Evolutionary conservation across 2,888 invertebrate species (phyloP).

Genomic region (Lycia hirtaria): DNA sequence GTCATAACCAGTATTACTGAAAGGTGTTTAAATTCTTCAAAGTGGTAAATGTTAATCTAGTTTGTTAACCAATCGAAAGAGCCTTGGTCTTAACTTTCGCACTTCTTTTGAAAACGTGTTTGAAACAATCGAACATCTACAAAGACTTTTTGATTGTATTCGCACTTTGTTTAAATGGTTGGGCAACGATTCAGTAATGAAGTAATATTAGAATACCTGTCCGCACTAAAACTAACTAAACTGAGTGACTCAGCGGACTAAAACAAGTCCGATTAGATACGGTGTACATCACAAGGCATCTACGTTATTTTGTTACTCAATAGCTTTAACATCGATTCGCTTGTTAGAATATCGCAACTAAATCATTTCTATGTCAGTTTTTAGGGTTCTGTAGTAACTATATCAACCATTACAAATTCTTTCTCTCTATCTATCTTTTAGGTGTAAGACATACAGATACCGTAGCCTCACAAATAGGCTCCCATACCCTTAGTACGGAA

Average conservation of each 20-base stretch:
- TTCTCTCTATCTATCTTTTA: too few relatives aligned
- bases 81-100: conserved; percentile 10
- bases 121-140: conserved; percentile 9
- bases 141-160: conserved; percentile 5
- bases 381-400: too few relatives aligned
- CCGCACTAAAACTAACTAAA: conserved; percentile 7
- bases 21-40: not conserved
- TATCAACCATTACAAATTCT: too few relatives aligned
- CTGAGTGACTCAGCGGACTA: conserved; percentile 7
- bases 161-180: conserved; percentile 6
- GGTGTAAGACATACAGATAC: too few relatives aligned
- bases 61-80: conserved; percentile 1
- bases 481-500: too few relatives aligned
- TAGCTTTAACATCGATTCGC: too few relatives aligned
- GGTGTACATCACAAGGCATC: too few relatives aligned
- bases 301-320: too few relatives aligned
- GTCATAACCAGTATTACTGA: not conserved
- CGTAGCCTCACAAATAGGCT: too few relatives aligned
- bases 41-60: not conserved
- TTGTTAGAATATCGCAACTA: too few relatives aligned
- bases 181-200: not conserved
- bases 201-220: conserved; percentile 6
- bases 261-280: not conserved
- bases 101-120: conserved; percentile 7
- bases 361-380: too few relatives aligned